Base-by-base conservation (phyloP, 2,113 vertebrate species). In the Mormyrus iriodes region DNA sequence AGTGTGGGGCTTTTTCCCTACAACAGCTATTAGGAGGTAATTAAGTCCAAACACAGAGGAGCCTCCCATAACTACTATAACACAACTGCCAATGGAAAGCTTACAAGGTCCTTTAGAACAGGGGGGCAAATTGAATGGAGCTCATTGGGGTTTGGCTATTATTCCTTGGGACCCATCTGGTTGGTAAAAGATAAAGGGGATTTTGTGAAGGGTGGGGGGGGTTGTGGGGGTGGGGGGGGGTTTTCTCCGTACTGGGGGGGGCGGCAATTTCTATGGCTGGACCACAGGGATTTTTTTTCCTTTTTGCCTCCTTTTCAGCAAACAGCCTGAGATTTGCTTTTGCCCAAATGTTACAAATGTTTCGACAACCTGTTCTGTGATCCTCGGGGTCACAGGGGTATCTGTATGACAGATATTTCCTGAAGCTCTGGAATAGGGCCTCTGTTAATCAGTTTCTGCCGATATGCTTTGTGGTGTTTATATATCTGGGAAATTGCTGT, bases 1-100 rank as follows among this genome's bases (percentile, higher is more conserved):
- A 84, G 52, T 79, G 51, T 85, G 53, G 93, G 94, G 96, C 95
- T 96, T 97, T 95, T 96, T 96, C 94, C 95, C 95, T 93, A 94
- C 95, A 92, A 95, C 91, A 94, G 96, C 97, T 97, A 97, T 97
- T 97, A 97, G 96, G 95, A 94, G 90, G 96, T 97, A 97, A 98
- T 98, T 99, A 98, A 96, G 97, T 96, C 96, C 95, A 96, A 97
- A 97, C 97, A 97, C 94, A 95, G 97, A 96, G 96, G 95, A 96
- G 96, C 94, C 95, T 96, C 95, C 90, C 88, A 95, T 96, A 95
- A 94, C 94, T 96, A 97, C 95, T 95, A 96, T 95, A 91, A 89
- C 95, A 96, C 96, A 96, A 96, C 96, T 95, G 96, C 92, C 95
- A 95, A 94, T 90, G 91, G 95, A 94, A 96, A 95, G 94, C 96